A percentile compares a stretch with the other conserved stretches of the same genome.
Conservation (phyloP, 1,140 invertebrate species). For the Saxidomus purpurata region DNA sequence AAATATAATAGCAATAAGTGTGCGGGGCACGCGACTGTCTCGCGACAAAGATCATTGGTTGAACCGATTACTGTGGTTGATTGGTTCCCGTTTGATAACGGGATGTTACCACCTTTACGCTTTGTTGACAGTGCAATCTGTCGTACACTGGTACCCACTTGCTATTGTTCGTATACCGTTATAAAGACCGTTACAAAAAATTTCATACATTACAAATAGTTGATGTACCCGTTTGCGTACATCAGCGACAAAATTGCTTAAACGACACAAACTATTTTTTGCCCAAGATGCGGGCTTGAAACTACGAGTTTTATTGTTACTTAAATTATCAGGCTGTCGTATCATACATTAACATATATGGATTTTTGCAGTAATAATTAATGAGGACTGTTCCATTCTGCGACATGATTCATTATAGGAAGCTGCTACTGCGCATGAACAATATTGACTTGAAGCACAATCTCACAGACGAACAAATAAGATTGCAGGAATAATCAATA, state of each 20-base stretch:
- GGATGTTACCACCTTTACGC: constrained; percentile 15
- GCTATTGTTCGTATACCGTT: constrained; percentile 43
- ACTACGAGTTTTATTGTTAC: no score
- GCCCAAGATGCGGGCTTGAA: no score
- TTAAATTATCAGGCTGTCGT: no score
- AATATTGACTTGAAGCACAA: constrained; percentile 3
- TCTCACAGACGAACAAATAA: constrained; percentile 25
- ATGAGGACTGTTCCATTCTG: constrained; percentile 18
- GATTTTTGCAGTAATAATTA: constrained; percentile 51
- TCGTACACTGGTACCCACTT: constrained; percentile 37
- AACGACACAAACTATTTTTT: no score
- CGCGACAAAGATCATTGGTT: constrained; percentile 49
- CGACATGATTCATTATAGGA: constrained; percentile 27
- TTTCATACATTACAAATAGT: constrained; percentile 25
- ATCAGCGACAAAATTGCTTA: no score
- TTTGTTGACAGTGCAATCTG: constrained; percentile 45
- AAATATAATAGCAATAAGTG: constrained; percentile 33
- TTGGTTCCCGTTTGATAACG: constrained; percentile 32
- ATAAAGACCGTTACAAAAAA: constrained; percentile 50
- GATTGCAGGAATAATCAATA: constrained; percentile 52
- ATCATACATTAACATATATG: constrained; percentile 49
- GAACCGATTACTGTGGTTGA: background rate
- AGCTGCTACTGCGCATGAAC: constrained; percentile 20
- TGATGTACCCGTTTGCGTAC: background rate
- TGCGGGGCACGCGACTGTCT: constrained; percentile 62